Evolutionary conservation across 1,140 invertebrate species (phyloP), one percentile per base, ranked within the genome.

Genomic region (Zaprionus camerounensis): DNA sequence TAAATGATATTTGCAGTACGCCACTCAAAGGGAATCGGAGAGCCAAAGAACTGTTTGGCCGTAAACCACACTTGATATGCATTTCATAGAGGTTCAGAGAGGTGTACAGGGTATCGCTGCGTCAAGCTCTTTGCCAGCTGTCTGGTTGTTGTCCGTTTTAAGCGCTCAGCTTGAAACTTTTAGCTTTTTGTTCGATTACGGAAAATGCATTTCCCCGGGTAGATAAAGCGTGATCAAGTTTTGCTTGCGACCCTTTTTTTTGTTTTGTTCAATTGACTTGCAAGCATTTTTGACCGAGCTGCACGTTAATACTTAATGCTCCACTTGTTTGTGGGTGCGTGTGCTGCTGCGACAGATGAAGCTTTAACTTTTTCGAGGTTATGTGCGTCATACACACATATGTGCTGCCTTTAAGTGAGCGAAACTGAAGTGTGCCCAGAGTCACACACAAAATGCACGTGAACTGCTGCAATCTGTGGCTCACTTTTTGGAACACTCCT

Each of bases 401-500:
- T 44, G 41, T 46, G 22, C 36, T 5, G 34, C 36, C 11, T 44
- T 44, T 15, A 20, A 61, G 13, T 26, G 58, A n/a, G 20, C 46
- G 28, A 55, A 38, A 13, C 13, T 41, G 38, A n/a, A 34, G 31
- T 34, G 31, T 34, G 31, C 31, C 31, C 65, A 51, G 12, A 26
- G 51, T 15, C 51, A 74, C 70, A 76, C 31, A 34, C 31, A 9
- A 51, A 53, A 62, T 75, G 83, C 80, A 82, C 76, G 83, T 87
- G 82, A 73, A 65, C 58, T 65, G 55, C 76, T 68, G 76, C 62
- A 86, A 82, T 82, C 83, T 82, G 83, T 74, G 63, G 73, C 62
- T 68, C 70, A 77, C 78, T 77, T 78, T 78, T 80, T 63, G 59
- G 41, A 46, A 75, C 66, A 80, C 22, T 11, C 11, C 28, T 15